These are phyloP conservation scores for Acheta domesticus DNA, from an alignment of 2,888 invertebrate genomes.

Conservation along the genomic window DNA sequence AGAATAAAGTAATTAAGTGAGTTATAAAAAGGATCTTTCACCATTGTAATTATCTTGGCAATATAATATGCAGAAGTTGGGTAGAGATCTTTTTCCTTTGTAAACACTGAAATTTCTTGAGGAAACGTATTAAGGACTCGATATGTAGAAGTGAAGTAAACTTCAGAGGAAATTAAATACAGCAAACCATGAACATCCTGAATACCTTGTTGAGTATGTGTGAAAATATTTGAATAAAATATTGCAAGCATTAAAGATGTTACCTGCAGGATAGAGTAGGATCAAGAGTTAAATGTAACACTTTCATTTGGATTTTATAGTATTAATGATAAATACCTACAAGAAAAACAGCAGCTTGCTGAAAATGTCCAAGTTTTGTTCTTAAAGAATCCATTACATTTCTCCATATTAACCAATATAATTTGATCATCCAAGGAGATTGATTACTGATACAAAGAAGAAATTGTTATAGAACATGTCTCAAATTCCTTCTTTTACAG, in stretches of 20 bases:
- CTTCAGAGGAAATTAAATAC: slow-evolving; percentile 54
- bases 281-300: neutral
- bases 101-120: slow-evolving; percentile 49
- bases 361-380: slow-evolving; percentile 49
- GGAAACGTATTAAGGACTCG: slow-evolving; percentile 51
- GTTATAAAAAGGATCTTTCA: slow-evolving; percentile 34
- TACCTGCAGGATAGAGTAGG: slow-evolving; percentile 38
- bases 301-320: too few relatives aligned
- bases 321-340: too few relatives aligned
- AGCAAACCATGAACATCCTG: slow-evolving; percentile 52
- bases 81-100: slow-evolving; percentile 51
- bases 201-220: slow-evolving; percentile 51
- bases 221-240: slow-evolving; percentile 50
- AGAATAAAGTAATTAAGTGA: too few relatives aligned
- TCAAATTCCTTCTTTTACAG: too few relatives aligned
- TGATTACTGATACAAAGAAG: slow-evolving; percentile 42
- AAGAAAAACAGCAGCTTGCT: slow-evolving; percentile 40
- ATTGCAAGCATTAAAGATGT: slow-evolving; percentile 49
- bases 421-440: slow-evolving; percentile 48
- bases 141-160: slow-evolving; percentile 52
- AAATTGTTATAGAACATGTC: neutral
- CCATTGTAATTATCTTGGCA: slow-evolving; percentile 41
- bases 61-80: slow-evolving; percentile 49
- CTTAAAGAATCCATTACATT: slow-evolving; percentile 48
- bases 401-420: slow-evolving; percentile 49